Evolutionary conservation across 2,888 invertebrate genomes (phyloP).

Genomic region (Dromius quadrimaculatus): DNA sequence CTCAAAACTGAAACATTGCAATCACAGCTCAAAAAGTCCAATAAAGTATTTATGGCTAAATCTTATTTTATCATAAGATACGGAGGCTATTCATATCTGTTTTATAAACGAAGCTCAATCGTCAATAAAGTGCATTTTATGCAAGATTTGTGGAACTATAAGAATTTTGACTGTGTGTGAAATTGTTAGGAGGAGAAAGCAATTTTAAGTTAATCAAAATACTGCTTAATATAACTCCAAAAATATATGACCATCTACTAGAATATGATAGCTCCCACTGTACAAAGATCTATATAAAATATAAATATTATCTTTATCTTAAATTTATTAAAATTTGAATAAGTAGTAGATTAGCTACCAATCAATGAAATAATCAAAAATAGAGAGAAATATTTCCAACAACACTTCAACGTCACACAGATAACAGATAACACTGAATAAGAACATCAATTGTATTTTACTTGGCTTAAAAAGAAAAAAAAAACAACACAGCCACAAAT

Average conservation of each 20-base stretch:
- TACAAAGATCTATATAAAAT: conserved; percentile 48
- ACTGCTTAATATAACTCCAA: conserved; percentile 48
- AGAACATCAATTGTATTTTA: conserved; percentile 34
- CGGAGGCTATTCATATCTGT: conserved; percentile 31
- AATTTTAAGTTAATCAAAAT: too few relatives aligned
- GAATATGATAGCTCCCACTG: conserved; percentile 26
- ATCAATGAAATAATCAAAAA: neutral
- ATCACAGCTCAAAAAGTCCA: conserved; percentile 51
- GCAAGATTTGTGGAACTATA: too few relatives aligned
- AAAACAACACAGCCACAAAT: conserved; percentile 19
- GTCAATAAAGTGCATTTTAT: too few relatives aligned
- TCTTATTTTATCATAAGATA: conserved; percentile 51
- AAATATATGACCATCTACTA: conserved; percentile 43
- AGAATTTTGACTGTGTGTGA: too few relatives aligned
- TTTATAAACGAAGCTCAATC: conserved; percentile 5
- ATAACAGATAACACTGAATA: conserved; percentile 44
- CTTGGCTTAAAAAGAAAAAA: conserved; percentile 26
- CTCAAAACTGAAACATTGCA: conserved; percentile 40
- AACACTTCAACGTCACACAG: neutral
- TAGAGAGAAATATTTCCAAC: neutral
- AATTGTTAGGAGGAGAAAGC: too few relatives aligned
- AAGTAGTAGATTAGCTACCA: conserved; percentile 33
- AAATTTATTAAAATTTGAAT: conserved; percentile 21
- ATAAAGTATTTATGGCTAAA: conserved; percentile 48
- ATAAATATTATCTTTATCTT: conserved; percentile 44